Base-by-base conservation (phyloP, 2,113 vertebrate species). In the Heptranchias perlo region DNA sequence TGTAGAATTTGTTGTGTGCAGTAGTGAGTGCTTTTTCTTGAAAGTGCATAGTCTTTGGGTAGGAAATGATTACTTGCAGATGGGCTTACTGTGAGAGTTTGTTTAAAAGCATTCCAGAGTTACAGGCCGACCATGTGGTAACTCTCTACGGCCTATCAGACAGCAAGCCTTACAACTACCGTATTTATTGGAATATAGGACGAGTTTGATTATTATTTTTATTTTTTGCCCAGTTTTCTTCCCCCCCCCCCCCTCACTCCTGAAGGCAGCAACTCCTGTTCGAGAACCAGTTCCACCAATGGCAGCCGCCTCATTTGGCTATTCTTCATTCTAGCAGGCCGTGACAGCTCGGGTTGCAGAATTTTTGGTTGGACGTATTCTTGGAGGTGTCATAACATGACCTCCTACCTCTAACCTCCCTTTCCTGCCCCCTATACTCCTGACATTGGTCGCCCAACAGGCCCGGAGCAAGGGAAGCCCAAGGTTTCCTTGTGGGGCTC, bases 1-100 rank as follows among this genome's bases (percentile, higher is more conserved):
- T 47, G 65, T 95, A 28, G 94, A 95, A 95, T 69, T 67, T 95
- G 89, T 93, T 93, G 64, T 95, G 94, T 52, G 65, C 94, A 95
- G 94, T 73, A n/a, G 64, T 49, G 31, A 69, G 64, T 95, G 44
- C 64, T 95, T 95, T 95, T 67, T 69, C 65, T 52, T 95, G 44
- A 69, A 69, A 69, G 94, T 95, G 94, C 47, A 11, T 31, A 95
- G 94, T 69, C 44, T 95, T 95, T 49, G 47, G 94, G 49, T 95
- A 49, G 64, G 11, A 67, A 49, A 21, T 95, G 94, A 95, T 95
- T 95, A 10, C 94, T 95, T 73, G 94, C 94, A 95, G 94, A 69
- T 95, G 94, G 94, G 10, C 94, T 95, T 69, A 95, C 65, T 73
- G 94, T 69, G 65, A 95, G 65, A 95, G 94, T 95, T 95, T 95